These are phyloP conservation scores for Cottoperca gobio DNA, from an alignment of 2,797 vertebrate species.

Conservation along the genomic window DNA sequence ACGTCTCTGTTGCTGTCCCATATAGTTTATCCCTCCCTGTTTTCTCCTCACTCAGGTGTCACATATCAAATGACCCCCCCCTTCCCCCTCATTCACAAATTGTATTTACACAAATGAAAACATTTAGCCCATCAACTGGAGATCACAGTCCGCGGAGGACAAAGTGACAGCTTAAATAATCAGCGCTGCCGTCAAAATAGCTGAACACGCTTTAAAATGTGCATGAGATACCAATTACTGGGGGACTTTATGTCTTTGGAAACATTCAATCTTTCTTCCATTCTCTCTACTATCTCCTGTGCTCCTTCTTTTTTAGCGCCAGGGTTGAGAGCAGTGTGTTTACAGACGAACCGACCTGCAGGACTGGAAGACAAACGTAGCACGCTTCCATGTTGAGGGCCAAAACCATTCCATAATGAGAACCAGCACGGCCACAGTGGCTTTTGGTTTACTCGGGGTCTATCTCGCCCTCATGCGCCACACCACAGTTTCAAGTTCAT, in stretches of 20 bases:
- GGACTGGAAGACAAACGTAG: conserved; percentile 47
- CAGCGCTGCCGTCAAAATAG: conserved; percentile 57
- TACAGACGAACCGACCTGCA: conserved; percentile 50
- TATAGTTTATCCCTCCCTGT: conserved; percentile 49
- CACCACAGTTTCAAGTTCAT: conserved; percentile 30
- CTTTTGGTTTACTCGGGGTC: conserved; percentile 34
- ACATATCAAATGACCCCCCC: conserved; percentile 60
- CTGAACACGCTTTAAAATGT: conserved; percentile 44
- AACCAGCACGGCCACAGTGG: conserved; percentile 48
- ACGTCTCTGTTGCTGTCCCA: conserved; percentile 44
- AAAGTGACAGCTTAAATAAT: conserved; percentile 68
- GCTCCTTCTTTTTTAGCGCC: conserved; percentile 34
- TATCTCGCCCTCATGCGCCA: conserved; percentile 7
- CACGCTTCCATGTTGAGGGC: conserved; percentile 49
- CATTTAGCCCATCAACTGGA: conserved; percentile 67
- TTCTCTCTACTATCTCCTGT: conserved; percentile 44
- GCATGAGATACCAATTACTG: conserved; percentile 70
- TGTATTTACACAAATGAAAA: conserved; percentile 80
- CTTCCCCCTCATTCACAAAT: conserved; percentile 41
- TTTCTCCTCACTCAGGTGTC: conserved; percentile 62
- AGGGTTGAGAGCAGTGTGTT: conserved; percentile 68
- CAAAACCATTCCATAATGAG: conserved; percentile 63
- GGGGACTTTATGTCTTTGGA: conserved; percentile 28
- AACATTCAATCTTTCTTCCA: conserved; percentile 49
- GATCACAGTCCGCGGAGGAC: conserved; percentile 45